A percentile compares a stretch with the other conserved stretches of the same genome.
These are phyloP conservation scores for Zapornia atra DNA, from an alignment of 2,113 vertebrate genomes.

Conservation along the genomic window DNA sequence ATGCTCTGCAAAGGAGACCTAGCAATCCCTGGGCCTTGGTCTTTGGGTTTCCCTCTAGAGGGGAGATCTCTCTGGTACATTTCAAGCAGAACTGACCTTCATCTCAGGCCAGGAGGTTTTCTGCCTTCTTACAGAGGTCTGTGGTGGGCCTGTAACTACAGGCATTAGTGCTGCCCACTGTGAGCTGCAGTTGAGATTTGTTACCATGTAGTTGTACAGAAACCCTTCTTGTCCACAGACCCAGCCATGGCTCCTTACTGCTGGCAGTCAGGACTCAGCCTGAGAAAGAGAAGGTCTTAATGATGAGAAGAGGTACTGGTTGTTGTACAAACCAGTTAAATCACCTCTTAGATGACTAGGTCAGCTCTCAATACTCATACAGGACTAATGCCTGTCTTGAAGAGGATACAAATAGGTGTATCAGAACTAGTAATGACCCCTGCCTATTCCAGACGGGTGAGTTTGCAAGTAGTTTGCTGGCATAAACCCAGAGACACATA, in stretches of 20 bases:
- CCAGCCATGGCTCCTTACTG: not conserved
- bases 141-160: not conserved
- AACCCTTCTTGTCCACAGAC: not conserved
- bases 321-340: not conserved
- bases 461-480: constrained; percentile 47
- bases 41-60: not conserved
- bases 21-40: not conserved
- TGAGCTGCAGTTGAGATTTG: not conserved
- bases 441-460: constrained; percentile 34
- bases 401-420: constrained; percentile 4
- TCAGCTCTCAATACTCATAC: not conserved
- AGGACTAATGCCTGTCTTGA: not conserved
- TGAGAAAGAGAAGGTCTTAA: not conserved
- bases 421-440: constrained; percentile 18
- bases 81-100: not conserved
- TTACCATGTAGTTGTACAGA: not conserved
- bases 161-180: not conserved
- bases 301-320: not conserved
- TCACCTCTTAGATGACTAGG: not conserved
- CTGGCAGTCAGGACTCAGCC: not conserved
- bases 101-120: not conserved
- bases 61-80: not conserved
- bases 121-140: not conserved
- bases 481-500: constrained; percentile 26
- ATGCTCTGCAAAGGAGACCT: not conserved